These are phyloP conservation scores for Chaenogobius annularis DNA, from an alignment of 2,113 vertebrate genomes.

Conservation along the genomic window DNA sequence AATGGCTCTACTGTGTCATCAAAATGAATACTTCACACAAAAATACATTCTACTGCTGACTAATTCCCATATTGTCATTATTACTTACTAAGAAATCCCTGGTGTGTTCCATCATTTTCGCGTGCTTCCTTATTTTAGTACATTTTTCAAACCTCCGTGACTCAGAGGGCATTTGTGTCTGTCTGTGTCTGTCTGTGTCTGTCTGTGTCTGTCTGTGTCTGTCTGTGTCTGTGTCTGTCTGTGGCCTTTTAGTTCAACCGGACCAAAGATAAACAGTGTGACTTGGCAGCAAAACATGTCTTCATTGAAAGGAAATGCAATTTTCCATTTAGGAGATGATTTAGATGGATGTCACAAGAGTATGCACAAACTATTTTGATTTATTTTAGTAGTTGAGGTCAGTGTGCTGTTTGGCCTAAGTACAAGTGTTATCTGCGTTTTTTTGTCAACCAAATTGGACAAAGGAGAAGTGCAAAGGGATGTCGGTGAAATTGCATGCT, in stretches of 20 bases:
- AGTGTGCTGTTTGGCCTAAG: neutral
- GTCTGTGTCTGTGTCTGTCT: neutral
- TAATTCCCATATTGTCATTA: slow-evolving; percentile 19
- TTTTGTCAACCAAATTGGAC: neutral
- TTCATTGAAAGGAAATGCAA: neutral
- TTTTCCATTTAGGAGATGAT: neutral
- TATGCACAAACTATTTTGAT: neutral
- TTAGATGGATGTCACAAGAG: slow-evolving; percentile 12
- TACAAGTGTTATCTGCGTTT: neutral
- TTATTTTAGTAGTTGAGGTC: neutral
- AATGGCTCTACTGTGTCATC: neutral
- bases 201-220: neutral
- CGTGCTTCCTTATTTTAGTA: slow-evolving; percentile 17
- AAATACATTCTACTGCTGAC: neutral
- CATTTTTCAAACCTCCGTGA: slow-evolving; percentile 20
- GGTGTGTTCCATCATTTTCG: neutral
- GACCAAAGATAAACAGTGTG: slow-evolving; percentile 17
- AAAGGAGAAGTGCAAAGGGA: neutral
- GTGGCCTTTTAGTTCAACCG: neutral
- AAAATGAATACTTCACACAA: slow-evolving; percentile 3
- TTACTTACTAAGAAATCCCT: neutral
- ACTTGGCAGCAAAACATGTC: slow-evolving; percentile 6
- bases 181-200: neutral
- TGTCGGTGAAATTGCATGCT: neutral
- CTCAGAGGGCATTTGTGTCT: slow-evolving; percentile 10